Conservation (phyloP, 2,888 invertebrate species). For the Capitulum mitella region DNA sequence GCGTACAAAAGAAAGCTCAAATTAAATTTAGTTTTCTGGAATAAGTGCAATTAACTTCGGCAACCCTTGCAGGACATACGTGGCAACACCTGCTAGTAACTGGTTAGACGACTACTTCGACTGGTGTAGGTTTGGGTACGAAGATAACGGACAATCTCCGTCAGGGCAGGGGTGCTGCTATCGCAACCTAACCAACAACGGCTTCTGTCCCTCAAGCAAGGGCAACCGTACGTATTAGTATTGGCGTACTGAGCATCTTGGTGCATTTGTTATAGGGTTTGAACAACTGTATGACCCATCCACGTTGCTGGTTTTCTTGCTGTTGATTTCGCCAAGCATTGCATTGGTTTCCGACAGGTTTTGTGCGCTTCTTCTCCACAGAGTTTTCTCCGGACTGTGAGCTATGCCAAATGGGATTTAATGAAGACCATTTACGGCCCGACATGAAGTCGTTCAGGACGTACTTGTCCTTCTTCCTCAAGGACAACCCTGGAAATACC, state of each 20-base stretch:
- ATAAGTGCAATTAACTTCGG: too few relatives aligned
- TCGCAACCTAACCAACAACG: conserved; percentile 50
- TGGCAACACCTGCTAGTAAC: conserved; percentile 78
- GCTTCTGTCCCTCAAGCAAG: conserved; percentile 57
- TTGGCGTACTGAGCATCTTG: too few relatives aligned
- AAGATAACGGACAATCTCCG: too few relatives aligned
- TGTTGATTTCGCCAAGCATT: too few relatives aligned
- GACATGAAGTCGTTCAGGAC: conserved; percentile 55
- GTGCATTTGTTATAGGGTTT: too few relatives aligned
- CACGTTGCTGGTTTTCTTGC: too few relatives aligned
- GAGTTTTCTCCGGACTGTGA: not conserved
- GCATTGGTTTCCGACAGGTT: too few relatives aligned
- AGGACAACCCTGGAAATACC: conserved; percentile 64
- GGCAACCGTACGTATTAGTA: not conserved
- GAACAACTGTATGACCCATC: too few relatives aligned
- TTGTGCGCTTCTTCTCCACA: too few relatives aligned
- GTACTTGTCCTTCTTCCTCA: conserved; percentile 71
- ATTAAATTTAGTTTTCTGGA: too few relatives aligned
- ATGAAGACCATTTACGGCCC: conserved; percentile 50
- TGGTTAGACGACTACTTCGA: conserved; percentile 97
- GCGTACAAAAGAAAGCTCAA: too few relatives aligned
- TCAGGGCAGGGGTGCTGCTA: conserved; percentile 51
- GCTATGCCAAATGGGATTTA: not conserved
- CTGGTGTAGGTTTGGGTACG: conserved; percentile 54
- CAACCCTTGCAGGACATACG: conserved; percentile 59